phyloP scores from a whole-genome alignment of 2,888 invertebrate genomes.

The Notocelia uddmanniana region DNA sequence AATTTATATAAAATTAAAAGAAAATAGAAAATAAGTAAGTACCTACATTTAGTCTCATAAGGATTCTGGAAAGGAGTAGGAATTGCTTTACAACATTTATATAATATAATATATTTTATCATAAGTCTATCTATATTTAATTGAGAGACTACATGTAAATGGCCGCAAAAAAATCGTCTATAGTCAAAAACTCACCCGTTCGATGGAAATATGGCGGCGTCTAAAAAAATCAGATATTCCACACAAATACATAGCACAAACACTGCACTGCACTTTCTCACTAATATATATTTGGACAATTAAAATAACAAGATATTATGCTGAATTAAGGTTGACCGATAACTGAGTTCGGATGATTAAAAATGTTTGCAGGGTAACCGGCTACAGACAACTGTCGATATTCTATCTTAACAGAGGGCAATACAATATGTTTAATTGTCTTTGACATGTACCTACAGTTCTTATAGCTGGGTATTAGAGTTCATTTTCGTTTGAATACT shows the following conservation, averaged over 20 bases:
- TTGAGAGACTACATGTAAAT: not conserved
- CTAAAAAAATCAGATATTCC: constrained; percentile 74
- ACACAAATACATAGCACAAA: constrained; percentile 71
- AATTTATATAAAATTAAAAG: no score
- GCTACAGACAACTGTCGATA: constrained; percentile 23
- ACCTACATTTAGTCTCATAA: no score
- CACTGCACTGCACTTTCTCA: constrained; percentile 25
- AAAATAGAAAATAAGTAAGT: no score
- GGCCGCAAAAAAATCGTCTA: not conserved
- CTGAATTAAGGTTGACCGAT: constrained; percentile 28
- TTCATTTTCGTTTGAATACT: not conserved
- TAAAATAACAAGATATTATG: constrained; percentile 18
- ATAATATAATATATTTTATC: no score
- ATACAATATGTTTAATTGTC: not conserved
- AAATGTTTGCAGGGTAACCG: constrained; percentile 36
- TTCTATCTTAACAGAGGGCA: constrained; percentile 9
- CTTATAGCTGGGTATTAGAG: not conserved
- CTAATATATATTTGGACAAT: not conserved
- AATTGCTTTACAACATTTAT: no score
- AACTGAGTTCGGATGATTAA: constrained; percentile 6
- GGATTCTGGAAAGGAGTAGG: no score
- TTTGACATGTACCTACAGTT: not conserved
- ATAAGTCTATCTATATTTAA: no score
- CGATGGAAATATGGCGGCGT: constrained; percentile 64
- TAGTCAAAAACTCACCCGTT: constrained; percentile 65